phyloP scores from a whole-genome alignment of 2,888 invertebrate genomes.

The Entomobrya proxima region DNA sequence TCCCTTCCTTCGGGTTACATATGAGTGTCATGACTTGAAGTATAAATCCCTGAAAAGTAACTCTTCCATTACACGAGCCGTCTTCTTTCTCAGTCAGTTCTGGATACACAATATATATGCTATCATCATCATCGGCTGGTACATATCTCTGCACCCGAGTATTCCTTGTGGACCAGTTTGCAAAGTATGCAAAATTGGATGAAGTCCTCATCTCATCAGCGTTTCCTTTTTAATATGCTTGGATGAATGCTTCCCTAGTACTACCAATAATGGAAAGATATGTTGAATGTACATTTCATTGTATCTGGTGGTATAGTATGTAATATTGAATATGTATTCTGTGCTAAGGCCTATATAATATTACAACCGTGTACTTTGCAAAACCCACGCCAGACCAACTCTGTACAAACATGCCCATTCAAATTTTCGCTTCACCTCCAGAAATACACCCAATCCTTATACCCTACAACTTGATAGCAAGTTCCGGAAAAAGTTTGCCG shows the following conservation, averaged over 20 bases:
- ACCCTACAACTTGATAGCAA: constrained; percentile 23
- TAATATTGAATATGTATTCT: too few species aligned
- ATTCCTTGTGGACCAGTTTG: constrained; percentile 60
- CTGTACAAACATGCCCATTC: constrained; percentile 39
- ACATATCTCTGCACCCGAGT: constrained; percentile 23
- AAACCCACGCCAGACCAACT: neutral
- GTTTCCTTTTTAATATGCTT: constrained; percentile 57
- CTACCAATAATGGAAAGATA: constrained; percentile 11
- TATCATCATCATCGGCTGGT: neutral
- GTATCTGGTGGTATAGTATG: too few species aligned
- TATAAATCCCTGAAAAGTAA: constrained; percentile 49
- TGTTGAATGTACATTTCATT: too few species aligned
- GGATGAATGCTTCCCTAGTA: constrained; percentile 42
- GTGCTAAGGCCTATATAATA: neutral
- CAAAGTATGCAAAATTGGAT: constrained; percentile 55
- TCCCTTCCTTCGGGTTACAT: neutral
- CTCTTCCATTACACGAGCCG: constrained; percentile 36
- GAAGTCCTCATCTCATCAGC: constrained; percentile 58
- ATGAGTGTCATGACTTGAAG: constrained; percentile 37
- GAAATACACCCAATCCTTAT: neutral
- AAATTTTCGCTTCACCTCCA: constrained; percentile 34
- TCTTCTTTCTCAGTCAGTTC: neutral
- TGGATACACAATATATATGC: neutral
- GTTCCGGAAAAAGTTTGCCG: constrained; percentile 35
- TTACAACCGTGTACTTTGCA: neutral